Evolutionary conservation across 2,113 vertebrate genomes (phyloP).

Genomic region (Panthera leo): DNA sequence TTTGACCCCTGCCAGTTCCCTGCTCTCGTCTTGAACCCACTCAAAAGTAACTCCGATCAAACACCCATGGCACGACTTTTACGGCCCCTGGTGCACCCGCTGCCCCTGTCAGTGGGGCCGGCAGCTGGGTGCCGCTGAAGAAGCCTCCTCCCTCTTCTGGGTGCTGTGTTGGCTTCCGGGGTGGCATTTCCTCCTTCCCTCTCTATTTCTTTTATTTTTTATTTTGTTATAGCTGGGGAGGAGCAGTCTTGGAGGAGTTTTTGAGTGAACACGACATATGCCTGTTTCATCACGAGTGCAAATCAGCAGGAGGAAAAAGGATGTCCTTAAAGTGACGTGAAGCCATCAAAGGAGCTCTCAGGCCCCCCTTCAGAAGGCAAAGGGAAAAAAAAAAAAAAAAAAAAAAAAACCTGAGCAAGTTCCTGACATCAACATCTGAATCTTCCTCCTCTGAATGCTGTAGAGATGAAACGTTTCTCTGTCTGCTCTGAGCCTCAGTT

Average conservation of each 20-base stretch:
- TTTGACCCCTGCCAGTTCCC: background rate
- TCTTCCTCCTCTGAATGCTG: background rate
- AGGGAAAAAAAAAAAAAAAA: background rate
- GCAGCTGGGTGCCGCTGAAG: background rate
- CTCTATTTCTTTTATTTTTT: background rate
- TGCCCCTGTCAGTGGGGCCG: background rate
- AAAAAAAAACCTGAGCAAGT: background rate
- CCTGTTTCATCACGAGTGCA: background rate
- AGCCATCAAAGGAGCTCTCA: background rate
- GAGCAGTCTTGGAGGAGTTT: background rate
- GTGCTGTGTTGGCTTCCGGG: background rate
- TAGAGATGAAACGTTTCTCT: background rate
- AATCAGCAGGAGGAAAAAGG: background rate
- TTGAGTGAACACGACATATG: background rate
- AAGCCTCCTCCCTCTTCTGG: background rate
- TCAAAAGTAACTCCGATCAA: background rate
- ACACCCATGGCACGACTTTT: background rate
- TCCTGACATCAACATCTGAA: background rate
- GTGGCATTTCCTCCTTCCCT: background rate
- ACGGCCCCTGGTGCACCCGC: background rate
- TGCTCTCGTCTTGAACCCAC: background rate
- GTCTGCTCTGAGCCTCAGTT: background rate
- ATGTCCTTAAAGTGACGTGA: background rate
- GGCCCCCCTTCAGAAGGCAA: background rate
- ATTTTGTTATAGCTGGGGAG: background rate